Conservation (phyloP, 2,797 vertebrate genomes). For the Leptoclinus maculatus region DNA sequence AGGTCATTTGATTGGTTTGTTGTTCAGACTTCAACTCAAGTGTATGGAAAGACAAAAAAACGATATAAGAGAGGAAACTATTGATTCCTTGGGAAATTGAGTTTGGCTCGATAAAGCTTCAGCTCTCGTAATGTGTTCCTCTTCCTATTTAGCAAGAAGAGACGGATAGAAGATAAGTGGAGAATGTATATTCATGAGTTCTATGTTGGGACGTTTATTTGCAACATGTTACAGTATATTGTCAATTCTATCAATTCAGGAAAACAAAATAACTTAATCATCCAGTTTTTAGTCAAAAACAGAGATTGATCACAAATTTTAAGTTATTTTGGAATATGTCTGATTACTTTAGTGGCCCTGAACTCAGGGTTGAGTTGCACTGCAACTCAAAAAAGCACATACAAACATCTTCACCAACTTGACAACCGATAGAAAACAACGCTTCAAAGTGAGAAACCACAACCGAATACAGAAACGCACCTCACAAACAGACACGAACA, state of each 20-base stretch:
- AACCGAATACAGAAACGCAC: neutral
- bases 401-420: neutral
- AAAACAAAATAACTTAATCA: neutral
- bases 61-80: slow-evolving; percentile 17
- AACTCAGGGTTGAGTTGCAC: neutral
- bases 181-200: slow-evolving; percentile 4
- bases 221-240: neutral
- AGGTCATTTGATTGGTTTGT: slow-evolving; percentile 6
- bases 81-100: slow-evolving; percentile 21
- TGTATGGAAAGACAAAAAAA: slow-evolving; percentile 11
- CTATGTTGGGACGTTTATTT: neutral
- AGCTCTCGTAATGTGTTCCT: slow-evolving; percentile 11
- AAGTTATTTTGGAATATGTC: neutral
- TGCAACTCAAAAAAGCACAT: neutral
- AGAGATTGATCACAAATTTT: neutral
- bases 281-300: neutral
- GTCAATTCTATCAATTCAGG: neutral
- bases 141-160: slow-evolving; percentile 1
- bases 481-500: neutral
- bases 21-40: slow-evolving; percentile 19
- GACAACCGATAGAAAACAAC: neutral
- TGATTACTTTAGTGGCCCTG: neutral
- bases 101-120: slow-evolving; percentile 43
- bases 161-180: neutral
- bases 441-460: neutral